These are phyloP conservation scores for Myioborus melanocephalus DNA, from an alignment of 2,797 vertebrate species.

Conservation along the genomic window DNA sequence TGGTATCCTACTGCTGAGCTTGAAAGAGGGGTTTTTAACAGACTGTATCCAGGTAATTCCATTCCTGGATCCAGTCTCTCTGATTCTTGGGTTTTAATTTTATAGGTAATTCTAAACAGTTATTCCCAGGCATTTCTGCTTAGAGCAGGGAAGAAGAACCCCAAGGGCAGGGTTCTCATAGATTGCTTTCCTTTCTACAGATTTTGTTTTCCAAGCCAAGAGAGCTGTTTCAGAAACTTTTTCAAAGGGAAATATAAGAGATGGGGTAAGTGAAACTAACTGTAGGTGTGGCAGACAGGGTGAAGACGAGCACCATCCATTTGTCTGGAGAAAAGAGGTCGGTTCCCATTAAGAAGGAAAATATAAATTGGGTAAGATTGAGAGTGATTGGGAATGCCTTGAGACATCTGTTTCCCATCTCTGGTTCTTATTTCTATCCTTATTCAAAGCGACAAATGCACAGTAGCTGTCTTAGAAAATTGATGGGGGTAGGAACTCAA, in stretches of 20 bases:
- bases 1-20: not conserved
- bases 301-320: not conserved
- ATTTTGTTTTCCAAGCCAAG: not conserved
- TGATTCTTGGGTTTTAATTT: not conserved
- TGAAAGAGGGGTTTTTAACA: not conserved
- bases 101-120: not conserved
- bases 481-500: constrained; percentile 50
- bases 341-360: not conserved
- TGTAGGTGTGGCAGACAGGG: not conserved
- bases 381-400: constrained; percentile 46
- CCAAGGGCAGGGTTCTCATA: not conserved
- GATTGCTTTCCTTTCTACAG: not conserved
- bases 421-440: constrained; percentile 64
- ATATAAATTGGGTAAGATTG: constrained; percentile 41
- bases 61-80: not conserved
- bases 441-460: constrained; percentile 67
- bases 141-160: not conserved
- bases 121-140: not conserved
- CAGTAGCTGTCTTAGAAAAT: constrained; percentile 63
- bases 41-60: not conserved
- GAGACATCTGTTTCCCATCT: constrained; percentile 70
- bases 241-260: not conserved
- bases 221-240: not conserved
- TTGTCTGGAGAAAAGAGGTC: not conserved
- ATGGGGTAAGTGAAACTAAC: not conserved